Conservation (phyloP, 2,113 vertebrate species). For the Phylloscopus whistleri region DNA sequence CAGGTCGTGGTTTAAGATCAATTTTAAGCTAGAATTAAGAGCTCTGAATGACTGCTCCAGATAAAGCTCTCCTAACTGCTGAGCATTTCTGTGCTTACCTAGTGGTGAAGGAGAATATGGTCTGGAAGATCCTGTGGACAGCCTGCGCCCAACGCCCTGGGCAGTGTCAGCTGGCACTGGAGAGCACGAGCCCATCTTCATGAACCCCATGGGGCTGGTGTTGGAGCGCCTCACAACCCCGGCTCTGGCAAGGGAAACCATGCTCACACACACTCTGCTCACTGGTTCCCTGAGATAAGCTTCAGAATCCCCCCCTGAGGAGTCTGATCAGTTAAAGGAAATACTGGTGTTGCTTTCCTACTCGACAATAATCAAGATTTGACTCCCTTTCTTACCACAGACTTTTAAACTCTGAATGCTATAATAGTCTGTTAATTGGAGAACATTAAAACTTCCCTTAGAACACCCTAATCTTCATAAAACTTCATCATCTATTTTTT, state of each 20-base stretch:
- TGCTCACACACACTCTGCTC: background rate
- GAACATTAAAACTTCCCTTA: background rate
- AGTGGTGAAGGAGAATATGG: conserved; percentile 94
- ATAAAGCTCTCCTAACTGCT: background rate
- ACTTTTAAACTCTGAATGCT: background rate
- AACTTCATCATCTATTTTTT: background rate
- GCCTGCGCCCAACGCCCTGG: conserved; percentile 79
- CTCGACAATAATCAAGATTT: background rate
- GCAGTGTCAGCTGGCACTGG: conserved; percentile 80
- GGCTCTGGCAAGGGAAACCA: conserved; percentile 71
- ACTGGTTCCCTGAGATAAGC: background rate
- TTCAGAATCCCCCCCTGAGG: background rate
- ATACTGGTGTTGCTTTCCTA: background rate
- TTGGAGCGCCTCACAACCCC: conserved; percentile 90
- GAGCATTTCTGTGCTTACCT: conserved; percentile 69
- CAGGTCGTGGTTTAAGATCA: background rate
- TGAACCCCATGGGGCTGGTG: conserved; percentile 93
- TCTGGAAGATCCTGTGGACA: conserved; percentile 91
- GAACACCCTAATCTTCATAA: background rate
- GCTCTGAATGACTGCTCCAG: background rate
- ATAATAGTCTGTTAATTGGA: background rate
- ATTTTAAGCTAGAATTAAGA: background rate
- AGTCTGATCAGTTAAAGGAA: background rate
- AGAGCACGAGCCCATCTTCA: conserved; percentile 85
- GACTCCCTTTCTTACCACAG: background rate